Evolutionary conservation across 2,888 invertebrate species (phyloP), one percentile per base, ranked within the genome.

Genomic region (Pardosa pseudoannulata): DNA sequence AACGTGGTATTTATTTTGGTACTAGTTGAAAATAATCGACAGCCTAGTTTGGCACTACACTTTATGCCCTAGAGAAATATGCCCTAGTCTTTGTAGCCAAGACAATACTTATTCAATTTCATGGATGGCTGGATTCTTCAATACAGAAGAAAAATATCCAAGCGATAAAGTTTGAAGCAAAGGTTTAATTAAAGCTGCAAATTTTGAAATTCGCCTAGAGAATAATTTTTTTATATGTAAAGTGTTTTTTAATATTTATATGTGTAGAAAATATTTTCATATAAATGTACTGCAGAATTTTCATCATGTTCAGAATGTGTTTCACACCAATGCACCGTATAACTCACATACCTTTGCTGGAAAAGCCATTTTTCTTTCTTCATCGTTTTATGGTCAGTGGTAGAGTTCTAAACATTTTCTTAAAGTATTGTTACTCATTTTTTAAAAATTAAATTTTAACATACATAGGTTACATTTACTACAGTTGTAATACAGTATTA

Each of bases 51-150:
- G 28, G 11, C 23, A n/a, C n/a, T 13, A 65, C 16, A 32, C 41
- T 32, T 72, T 46, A 41, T 50, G 64, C 74, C 82, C 81, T 39
- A 2, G 27, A 75, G 31, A 13, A 29, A 70, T 72, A 32, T 31
- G n/a, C 23, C 23, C 1, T 19, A 41, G 62, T n/a, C 23, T 28
- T 16, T 27, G 13, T 19, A 19, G 31, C 28, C 68, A 56, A 82
- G 75, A 71, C 82, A 76, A 82, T 82, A 82, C 82, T 75, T 82
- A 73, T 82, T 73, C 82, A 82, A 82, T 82, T 82, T 82, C 82
- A 82, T 28, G 82, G 64, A 7, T 62, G 75, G 71, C 31, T 31
- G 82, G 23, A 1, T 70, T 75, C 64, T 46, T 82, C 82, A 75
- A 82, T 82, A 82, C 82, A 76, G 70, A 82, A 75, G 82, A 82